phyloP scores from a whole-genome alignment of 2,113 vertebrate species.

The Indicator indicator region DNA sequence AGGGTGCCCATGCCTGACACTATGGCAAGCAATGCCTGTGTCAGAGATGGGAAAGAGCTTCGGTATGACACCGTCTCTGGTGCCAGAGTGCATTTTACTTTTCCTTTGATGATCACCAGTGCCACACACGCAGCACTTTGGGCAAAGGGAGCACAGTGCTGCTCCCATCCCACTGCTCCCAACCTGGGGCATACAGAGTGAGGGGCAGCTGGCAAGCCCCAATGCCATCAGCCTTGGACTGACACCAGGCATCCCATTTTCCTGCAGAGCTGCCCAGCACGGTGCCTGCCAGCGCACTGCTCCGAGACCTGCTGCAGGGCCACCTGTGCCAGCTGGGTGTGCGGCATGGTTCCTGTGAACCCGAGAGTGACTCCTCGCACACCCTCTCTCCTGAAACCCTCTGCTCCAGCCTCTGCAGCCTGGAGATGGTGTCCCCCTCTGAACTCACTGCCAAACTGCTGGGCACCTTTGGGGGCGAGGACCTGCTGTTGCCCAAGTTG shows the following conservation, averaged over 20 bases:
- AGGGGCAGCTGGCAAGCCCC: background rate
- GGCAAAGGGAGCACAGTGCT: background rate
- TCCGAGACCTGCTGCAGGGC: conserved; percentile 90
- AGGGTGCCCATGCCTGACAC: background rate
- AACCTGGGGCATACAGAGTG: rapidly evolving
- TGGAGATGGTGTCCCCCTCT: conserved; percentile 86
- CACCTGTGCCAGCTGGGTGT: conserved; percentile 84
- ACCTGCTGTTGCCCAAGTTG: conserved; percentile 84
- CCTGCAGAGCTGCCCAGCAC: conserved; percentile 71
- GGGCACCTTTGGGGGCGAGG: conserved; percentile 82
- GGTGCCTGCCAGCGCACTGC: conserved; percentile 76
- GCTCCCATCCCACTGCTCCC: background rate
- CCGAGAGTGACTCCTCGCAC: conserved; percentile 89
- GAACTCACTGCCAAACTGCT: conserved; percentile 92
- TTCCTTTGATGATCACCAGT: background rate
- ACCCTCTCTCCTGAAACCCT: conserved; percentile 91
- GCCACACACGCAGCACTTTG: rapidly evolving
- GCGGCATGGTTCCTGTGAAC: conserved; percentile 82
- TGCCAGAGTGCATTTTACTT: background rate
- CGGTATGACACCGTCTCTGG: rapidly evolving
- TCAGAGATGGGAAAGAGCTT: background rate
- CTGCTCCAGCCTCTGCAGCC: conserved; percentile 95
- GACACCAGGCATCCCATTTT: background rate
- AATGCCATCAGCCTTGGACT: background rate
- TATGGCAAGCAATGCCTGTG: rapidly evolving